These are phyloP conservation scores for Uria aalge DNA, from an alignment of 2,113 vertebrate genomes.

Conservation along the genomic window DNA sequence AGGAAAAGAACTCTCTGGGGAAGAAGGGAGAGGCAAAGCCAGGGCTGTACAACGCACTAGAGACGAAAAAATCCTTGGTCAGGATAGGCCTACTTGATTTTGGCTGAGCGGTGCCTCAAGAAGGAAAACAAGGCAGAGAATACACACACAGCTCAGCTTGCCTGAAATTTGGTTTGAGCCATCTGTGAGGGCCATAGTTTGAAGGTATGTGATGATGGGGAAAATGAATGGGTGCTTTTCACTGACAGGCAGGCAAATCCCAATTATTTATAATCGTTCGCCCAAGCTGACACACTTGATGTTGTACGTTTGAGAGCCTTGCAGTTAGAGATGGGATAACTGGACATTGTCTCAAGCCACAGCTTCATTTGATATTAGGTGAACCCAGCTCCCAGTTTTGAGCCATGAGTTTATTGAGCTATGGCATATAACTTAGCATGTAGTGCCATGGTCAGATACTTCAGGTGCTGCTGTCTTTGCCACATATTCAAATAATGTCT, in stretches of 20 bases:
- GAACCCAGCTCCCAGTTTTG: not conserved
- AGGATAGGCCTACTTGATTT: not conserved
- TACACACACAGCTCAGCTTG: not conserved
- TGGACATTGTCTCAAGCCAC: not conserved
- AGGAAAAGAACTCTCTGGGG: not conserved
- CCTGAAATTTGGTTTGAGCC: not conserved
- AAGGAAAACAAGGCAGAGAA: not conserved
- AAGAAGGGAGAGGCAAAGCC: not conserved
- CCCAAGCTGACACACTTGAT: not conserved
- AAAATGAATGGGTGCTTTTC: rapidly evolving
- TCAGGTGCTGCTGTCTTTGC: not conserved
- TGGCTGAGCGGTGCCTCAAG: not conserved
- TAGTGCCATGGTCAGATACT: rapidly evolving
- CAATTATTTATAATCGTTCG: not conserved
- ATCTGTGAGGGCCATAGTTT: rapidly evolving
- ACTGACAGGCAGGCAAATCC: not conserved
- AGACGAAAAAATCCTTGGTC: not conserved
- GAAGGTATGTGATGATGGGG: too few relatives aligned
- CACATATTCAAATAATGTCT: not conserved
- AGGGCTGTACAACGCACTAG: not conserved
- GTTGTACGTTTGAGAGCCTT: rapidly evolving
- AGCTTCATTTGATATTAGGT: not conserved
- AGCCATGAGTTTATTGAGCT: not conserved
- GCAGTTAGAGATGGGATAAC: not conserved
- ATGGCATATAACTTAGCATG: rapidly evolving